phyloP scores from a whole-genome alignment of 2,888 invertebrate species.

The Mesorhabditis sp. region DNA sequence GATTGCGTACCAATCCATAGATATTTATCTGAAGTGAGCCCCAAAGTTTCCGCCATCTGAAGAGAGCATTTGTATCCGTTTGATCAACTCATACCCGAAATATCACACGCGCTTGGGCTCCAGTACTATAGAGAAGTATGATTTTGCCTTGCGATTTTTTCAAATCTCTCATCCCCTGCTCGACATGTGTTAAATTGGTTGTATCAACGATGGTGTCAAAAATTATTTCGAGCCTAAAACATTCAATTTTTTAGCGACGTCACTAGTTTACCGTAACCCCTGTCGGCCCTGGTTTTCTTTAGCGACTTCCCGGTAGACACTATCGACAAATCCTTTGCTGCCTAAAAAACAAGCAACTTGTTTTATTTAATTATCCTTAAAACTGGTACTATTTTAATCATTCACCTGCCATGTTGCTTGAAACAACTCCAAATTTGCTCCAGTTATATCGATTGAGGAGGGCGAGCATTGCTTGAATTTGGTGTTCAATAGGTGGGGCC shows the following conservation, averaged over 20 bases:
- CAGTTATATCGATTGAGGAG: constrained; percentile 79
- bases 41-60: constrained; percentile 71
- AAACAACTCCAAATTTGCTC: constrained; percentile 53
- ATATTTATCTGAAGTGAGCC: constrained; percentile 83
- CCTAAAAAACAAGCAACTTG: not conserved
- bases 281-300: constrained; percentile 6
- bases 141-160: constrained; percentile 63
- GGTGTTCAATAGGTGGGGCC: constrained; percentile 92
- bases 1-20: constrained; percentile 90
- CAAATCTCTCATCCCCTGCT: constrained; percentile 26
- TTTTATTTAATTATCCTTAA: constrained; percentile 12
- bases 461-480: constrained; percentile 83
- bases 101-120: constrained; percentile 34
- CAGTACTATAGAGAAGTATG: constrained; percentile 76
- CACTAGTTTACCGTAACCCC: not conserved
- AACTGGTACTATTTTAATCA: too few species aligned
- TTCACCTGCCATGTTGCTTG: constrained; percentile 51
- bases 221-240: constrained; percentile 49
- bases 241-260: not conserved
- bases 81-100: constrained; percentile 61
- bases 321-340: not conserved
- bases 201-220: constrained; percentile 44
- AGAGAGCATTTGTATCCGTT: constrained; percentile 59
- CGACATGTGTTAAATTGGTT: constrained; percentile 27
- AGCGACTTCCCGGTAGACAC: not conserved